Evolutionary conservation across 2,113 vertebrate genomes (phyloP), one percentile per base, ranked within the genome.

Genomic region (Zosterops borbonicus): DNA sequence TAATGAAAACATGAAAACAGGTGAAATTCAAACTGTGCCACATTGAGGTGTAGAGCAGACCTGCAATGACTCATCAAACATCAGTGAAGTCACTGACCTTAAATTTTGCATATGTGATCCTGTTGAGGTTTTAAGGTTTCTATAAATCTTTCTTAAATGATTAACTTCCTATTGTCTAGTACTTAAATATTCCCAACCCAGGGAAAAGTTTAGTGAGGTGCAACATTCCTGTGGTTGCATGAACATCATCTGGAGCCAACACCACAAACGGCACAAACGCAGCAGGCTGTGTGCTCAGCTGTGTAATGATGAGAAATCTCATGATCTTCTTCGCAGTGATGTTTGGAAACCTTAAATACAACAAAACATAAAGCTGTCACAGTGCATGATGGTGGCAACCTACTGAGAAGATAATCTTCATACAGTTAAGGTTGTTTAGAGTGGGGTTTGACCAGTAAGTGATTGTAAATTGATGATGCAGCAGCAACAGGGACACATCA

Each of bases 391-490:
- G 69, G 83, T 92, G 73, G 64, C 63, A 89, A 62, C 89, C 92
- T 94, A 65, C 73, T 60, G 90, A 93, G 77, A 96, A 85, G 89
- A 87, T 94, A 91, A 96, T 96, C 65, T 53, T 92, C 95, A 68
- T 83, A 93, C 69, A 69, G 12, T 97, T 76, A 93, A 92, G 81
- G 79, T 56, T 88, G 58, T 93, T 94, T 67, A 24, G 63, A 73
- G 76, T 94, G 86, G n/a, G 55, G 92, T 96, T 73, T 92, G 96
- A 95, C 63, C 41, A 64, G 64, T 95, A 94, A 93, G 68, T 79
- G 75, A 70, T 89, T 95, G 88, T 96, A 91, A 97, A 91, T 93
- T 95, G 90, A 97, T 97, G 74, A 94, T 82, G 83, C 86, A 92
- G 62, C 71, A 95, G 90, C 80, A 95, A 22, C 56, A 60, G 92